Evolutionary conservation across 2,888 invertebrate species (phyloP), one percentile per base, ranked within the genome.

Genomic region (Epiblema foenella): DNA sequence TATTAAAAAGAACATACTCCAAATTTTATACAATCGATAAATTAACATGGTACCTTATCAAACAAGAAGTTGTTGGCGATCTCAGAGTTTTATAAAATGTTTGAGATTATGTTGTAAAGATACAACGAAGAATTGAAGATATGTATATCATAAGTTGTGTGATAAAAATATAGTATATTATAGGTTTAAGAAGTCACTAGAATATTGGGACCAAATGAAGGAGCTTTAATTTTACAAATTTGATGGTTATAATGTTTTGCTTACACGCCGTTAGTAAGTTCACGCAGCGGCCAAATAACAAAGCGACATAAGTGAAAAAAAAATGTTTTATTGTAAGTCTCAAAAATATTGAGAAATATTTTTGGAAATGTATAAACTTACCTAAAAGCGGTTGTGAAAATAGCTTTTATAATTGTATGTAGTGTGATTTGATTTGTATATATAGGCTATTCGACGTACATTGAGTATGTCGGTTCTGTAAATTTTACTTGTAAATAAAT

Each of bases 111-210:
- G 72, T 78, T 76, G 72, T 77, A 76, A 76, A 69, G 24, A 78
- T 81, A 81, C 77, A 80, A 80, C 81, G 83, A 84, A 82, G 68
- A 79, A 80, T 80, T 81, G 83, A 84, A 83, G 68, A 79, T 81
- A 79, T n/a, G n/a, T n/a, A n/a, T 80, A 80, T 83, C 77, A 80
- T 86, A 86, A 85, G 84, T 87, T 89, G 89, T 86, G 89, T 90
- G 89, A 89, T 90, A 89, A 79, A 76, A 80, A 86, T 87, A 89
- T 88, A 87, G 78, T 87, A 86, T 89, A 87, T 87, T 77, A 66
- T 74, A 76, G 85, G 83, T 83, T 79, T 87, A 83, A 84, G 84
- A 84, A 85, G 83, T 83, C 81, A 83, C 72, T 78, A 80, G 79
- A 67, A 72, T 78, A 78, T 59, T 79, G 83, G 86, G 88, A 89